A percentile compares a stretch with the other conserved stretches of the same genome.
Conservation (phyloP, 1,140 invertebrate genomes). For the Phenacoccus solenopsis region DNA sequence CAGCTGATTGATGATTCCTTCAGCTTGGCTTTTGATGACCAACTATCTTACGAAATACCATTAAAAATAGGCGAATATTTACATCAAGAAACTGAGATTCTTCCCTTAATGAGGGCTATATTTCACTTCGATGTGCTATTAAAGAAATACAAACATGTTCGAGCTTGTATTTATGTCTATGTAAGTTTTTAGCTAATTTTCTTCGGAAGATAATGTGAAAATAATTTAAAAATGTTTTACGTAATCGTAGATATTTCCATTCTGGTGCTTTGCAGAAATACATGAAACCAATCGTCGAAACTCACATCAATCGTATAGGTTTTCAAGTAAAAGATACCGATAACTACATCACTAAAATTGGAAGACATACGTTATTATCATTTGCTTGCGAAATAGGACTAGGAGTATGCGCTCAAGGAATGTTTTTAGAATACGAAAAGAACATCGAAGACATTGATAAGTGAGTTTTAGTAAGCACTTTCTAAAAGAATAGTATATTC, state of each 20-base stretch:
- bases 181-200: too few relatives aligned
- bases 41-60: constrained; percentile 49
- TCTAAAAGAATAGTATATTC: too few relatives aligned
- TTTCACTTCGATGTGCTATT: neutral
- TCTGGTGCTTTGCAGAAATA: neutral
- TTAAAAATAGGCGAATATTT: constrained; percentile 52
- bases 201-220: too few relatives aligned
- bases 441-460: neutral
- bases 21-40: constrained; percentile 59
- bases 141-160: constrained; percentile 3
- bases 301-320: neutral
- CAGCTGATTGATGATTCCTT: constrained; percentile 72
- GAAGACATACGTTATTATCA: neutral
- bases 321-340: neutral
- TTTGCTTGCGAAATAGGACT: neutral
- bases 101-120: constrained; percentile 39
- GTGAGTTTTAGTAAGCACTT: neutral
- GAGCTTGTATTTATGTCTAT: neutral
- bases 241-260: neutral
- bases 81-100: constrained; percentile 37
- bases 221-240: neutral
- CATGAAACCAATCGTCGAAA: neutral
- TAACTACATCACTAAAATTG: neutral
- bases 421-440: neutral
- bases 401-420: neutral